Conservation (phyloP, 2,113 vertebrate species). For the Thomomys bottae region DNA sequence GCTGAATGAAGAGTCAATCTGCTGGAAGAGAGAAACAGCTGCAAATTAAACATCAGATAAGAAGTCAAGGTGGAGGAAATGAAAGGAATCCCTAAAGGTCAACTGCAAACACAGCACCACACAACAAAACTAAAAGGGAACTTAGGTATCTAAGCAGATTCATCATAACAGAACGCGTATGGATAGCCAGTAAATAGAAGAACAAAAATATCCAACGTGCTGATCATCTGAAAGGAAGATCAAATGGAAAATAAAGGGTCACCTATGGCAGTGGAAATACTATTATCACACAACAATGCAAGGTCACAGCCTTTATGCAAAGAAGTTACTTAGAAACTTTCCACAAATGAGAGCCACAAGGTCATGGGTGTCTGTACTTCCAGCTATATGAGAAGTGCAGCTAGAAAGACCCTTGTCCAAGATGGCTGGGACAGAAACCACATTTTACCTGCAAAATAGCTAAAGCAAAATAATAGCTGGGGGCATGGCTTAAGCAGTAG, state of each 20-base stretch:
- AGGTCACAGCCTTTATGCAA: neutral
- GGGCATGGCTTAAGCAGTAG: too few relatives aligned
- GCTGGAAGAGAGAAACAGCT: neutral
- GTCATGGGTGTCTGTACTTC: too few relatives aligned
- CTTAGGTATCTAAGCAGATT: neutral
- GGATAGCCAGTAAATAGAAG: neutral
- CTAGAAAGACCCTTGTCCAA: too few relatives aligned
- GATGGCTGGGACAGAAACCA: too few relatives aligned
- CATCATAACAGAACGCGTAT: neutral
- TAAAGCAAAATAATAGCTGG: too few relatives aligned
- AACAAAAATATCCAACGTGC: neutral
- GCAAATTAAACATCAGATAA: too few relatives aligned
- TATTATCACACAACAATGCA: too few relatives aligned
- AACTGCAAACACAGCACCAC: neutral
- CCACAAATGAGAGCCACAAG: too few relatives aligned
- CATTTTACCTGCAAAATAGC: too few relatives aligned
- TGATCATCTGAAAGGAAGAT: neutral
- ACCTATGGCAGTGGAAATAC: neutral
- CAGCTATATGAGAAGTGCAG: too few relatives aligned
- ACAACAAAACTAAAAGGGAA: neutral
- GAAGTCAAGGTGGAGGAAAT: accelerated
- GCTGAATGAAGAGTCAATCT: neutral
- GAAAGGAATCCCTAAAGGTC: neutral
- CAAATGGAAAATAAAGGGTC: neutral
- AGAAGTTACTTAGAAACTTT: too few relatives aligned